A percentile compares a stretch with the other conserved stretches of the same genome.
Evolutionary conservation across 2,113 vertebrate species (phyloP).

Genomic region (Zapornia atra): DNA sequence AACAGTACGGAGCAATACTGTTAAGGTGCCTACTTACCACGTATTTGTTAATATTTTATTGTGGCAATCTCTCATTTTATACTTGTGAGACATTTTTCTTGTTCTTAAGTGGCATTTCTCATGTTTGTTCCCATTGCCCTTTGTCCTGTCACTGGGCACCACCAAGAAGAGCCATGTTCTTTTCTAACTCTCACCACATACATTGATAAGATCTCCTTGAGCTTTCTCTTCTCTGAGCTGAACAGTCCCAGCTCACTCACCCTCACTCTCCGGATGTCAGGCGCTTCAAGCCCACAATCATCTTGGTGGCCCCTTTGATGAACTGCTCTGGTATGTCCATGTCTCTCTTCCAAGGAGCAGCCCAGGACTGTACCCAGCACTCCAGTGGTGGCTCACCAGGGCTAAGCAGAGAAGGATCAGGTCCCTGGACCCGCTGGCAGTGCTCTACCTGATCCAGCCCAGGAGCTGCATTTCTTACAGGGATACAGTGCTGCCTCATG

Average conservation of each 20-base stretch:
- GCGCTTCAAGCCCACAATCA: background rate
- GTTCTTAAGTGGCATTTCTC: background rate
- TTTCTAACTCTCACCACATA: background rate
- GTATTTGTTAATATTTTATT: constrained; percentile 40
- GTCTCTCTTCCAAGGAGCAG: background rate
- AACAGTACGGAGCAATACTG: background rate
- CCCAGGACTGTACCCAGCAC: background rate
- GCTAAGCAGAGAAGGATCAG: background rate
- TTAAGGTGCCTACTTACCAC: background rate
- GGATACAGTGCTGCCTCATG: background rate
- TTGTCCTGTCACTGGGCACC: background rate
- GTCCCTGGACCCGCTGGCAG: background rate
- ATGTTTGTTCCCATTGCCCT: background rate
- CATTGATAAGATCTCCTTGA: rapidly evolving
- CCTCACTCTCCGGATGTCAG: background rate
- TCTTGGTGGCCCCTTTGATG: background rate
- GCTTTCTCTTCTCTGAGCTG: background rate
- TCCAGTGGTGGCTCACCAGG: background rate
- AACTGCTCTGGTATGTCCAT: background rate
- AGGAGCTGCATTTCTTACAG: background rate
- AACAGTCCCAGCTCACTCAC: background rate
- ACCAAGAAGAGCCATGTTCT: background rate
- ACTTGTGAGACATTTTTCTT: background rate
- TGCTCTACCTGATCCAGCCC: background rate
- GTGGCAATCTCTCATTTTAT: background rate